phyloP scores from a whole-genome alignment of 2,113 vertebrate species.

The Cisticola juncidis region DNA sequence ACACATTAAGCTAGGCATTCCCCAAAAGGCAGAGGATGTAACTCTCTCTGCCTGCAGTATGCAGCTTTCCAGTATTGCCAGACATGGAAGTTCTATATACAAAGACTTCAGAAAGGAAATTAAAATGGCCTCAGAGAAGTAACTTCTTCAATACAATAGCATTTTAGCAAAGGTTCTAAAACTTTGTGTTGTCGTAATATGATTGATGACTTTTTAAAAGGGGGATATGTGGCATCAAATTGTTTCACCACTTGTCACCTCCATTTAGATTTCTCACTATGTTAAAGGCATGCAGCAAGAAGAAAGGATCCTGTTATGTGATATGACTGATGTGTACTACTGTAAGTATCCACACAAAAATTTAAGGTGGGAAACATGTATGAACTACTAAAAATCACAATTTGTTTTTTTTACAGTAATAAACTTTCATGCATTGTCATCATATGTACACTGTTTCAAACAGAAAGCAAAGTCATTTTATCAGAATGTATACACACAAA shows the following conservation, averaged over 20 bases:
- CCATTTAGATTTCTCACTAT: neutral
- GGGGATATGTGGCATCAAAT: neutral
- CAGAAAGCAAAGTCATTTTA: neutral
- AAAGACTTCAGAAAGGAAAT: neutral
- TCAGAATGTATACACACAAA: neutral
- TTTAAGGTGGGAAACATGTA: neutral
- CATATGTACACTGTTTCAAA: neutral
- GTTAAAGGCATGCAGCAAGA: neutral
- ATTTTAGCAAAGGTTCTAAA: neutral
- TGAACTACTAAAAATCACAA: neutral
- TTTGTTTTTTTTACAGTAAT: neutral
- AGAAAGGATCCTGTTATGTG: neutral
- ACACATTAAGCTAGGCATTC: neutral
- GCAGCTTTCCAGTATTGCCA: neutral
- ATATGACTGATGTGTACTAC: neutral
- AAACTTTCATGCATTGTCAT: neutral
- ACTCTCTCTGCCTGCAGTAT: neutral
- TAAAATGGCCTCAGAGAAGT: neutral
- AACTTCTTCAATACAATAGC: neutral
- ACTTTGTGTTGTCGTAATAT: neutral
- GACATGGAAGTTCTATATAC: neutral
- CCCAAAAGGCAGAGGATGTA: neutral
- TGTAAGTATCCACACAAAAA: neutral
- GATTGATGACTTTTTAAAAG: neutral
- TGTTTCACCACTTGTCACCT: neutral